Evolutionary conservation across 1,140 invertebrate genomes (phyloP).

Genomic region (Drosophila parvula): DNA sequence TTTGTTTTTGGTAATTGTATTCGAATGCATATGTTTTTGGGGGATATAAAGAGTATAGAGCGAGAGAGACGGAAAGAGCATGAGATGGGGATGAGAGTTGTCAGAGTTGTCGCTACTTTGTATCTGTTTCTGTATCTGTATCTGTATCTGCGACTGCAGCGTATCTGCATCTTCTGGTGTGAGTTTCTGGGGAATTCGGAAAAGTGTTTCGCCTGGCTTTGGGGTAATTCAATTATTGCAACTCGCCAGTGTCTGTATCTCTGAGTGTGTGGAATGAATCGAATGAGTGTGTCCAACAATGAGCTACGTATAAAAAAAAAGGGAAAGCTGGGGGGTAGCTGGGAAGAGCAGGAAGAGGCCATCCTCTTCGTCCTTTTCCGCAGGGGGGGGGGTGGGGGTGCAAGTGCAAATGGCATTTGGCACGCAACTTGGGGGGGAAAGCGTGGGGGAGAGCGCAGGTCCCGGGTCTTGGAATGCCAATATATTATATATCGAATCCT

Average conservation of each 20-base stretch:
- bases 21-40: constrained; percentile 36
- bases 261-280: constrained; percentile 32
- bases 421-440: constrained; percentile 40
- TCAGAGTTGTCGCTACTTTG: constrained; percentile 31
- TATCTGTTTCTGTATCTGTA: constrained; percentile 21
- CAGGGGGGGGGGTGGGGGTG: constrained; percentile 5
- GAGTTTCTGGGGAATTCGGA: constrained; percentile 26
- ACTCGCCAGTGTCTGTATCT: constrained; percentile 8
- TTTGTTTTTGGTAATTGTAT: constrained; percentile 27
- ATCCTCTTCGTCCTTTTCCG: constrained; percentile 24
- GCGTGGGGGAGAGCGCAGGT: background rate
- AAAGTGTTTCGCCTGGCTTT: constrained; percentile 45
- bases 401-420: constrained; percentile 61
- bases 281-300: constrained; percentile 37
- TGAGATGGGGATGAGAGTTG: constrained; percentile 33
- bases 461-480: constrained; percentile 35
- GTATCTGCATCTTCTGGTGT: constrained; percentile 17
- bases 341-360: constrained; percentile 22
- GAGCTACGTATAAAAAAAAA: constrained; percentile 36
- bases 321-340: background rate
- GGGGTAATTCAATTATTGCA: constrained; percentile 48
- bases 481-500: constrained; percentile 43
- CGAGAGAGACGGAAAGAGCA: constrained; percentile 13
- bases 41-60: constrained; percentile 13
- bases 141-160: constrained; percentile 17